Evolutionary conservation across 2,797 vertebrate species (phyloP), one percentile per base, ranked within the genome.

Genomic region (Novumbra hubbsi): DNA sequence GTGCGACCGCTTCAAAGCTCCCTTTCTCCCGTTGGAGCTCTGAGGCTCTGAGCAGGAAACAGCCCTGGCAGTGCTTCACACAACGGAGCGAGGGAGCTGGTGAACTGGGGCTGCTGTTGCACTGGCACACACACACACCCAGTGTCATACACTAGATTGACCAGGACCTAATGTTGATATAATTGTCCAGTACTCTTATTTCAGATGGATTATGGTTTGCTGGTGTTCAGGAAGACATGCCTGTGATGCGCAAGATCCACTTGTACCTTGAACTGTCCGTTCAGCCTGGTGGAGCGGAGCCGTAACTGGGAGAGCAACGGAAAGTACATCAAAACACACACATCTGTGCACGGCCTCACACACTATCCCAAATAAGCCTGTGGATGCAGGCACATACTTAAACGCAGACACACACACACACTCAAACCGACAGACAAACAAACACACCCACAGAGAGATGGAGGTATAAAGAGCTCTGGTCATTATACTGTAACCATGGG

Each of bases 41-140:
- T 69, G 55, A 71, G 24, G 41, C 50, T 55, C 55, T 57, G 55
- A 24, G 55, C 76, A 88, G 82, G 81, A 89, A 86, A 70, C 79
- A 48, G 68, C 15, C 7, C 80, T 85, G 87, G 78, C 82, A 74
- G 71, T 57, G 49, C 76, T 70, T 85, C 74, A 83, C 71, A 84
- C 69, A 75, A 64, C 34, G 24, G 71, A 71, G 32, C 55, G 21
- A 19, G 41, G 21, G 15, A 55, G 16, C 24, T 15, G 55, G 49
- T 71, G 14, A 49, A 19, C n/a, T 34, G 64, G 19, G 52, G 78
- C 24, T 19, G 24, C 38, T 24, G 5, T 48, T 14, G 9, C 21
- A 5, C 16, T 34, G 32, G 5, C 16, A 19, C 27, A 30, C 68
- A 30, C 68, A 50, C 45, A 69, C 67, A 69, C 1, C 28, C 19